A percentile compares a stretch with the other conserved stretches of the same genome.
phyloP scores from a whole-genome alignment of 2,797 vertebrate species.

The Luscinia megarhynchos region DNA sequence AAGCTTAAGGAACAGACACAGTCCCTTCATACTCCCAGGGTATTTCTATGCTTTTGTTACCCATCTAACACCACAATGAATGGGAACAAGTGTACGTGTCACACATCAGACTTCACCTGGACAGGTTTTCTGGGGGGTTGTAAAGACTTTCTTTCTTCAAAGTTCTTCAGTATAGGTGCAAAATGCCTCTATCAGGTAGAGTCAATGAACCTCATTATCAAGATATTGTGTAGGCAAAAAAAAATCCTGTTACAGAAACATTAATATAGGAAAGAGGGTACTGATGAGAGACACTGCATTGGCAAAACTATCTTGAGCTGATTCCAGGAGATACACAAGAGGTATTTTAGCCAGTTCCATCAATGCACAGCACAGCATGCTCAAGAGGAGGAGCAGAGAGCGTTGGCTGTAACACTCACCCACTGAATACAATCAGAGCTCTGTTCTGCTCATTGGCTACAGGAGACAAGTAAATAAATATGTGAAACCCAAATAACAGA shows the following conservation, averaged over 20 bases:
- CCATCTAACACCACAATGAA: not conserved
- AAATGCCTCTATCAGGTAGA: not conserved
- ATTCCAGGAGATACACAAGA: not conserved
- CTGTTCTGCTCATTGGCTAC: not conserved
- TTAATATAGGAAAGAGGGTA: not conserved
- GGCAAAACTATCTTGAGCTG: not conserved
- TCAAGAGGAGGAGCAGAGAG: not conserved
- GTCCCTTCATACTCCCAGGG: not conserved
- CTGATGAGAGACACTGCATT: not conserved
- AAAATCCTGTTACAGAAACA: not conserved
- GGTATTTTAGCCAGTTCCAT: not conserved
- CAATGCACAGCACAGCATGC: not conserved
- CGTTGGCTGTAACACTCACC: not conserved
- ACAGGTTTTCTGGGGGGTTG: not conserved
- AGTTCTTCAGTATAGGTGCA: not conserved
- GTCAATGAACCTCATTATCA: not conserved
- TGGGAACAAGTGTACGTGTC: rapidly evolving
- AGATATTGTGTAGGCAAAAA: no score
- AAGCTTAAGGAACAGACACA: constrained; percentile 33
- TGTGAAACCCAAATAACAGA: not conserved
- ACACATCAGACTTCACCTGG: not conserved
- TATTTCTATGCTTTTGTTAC: not conserved
- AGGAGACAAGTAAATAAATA: not conserved
- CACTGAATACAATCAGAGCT: not conserved
- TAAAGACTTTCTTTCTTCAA: not conserved